Percentiles rank a stretch among this genome's conserved stretches.
phyloP scores from a whole-genome alignment of 2,113 vertebrate genomes.

The Nyctereutes procyonoides region DNA sequence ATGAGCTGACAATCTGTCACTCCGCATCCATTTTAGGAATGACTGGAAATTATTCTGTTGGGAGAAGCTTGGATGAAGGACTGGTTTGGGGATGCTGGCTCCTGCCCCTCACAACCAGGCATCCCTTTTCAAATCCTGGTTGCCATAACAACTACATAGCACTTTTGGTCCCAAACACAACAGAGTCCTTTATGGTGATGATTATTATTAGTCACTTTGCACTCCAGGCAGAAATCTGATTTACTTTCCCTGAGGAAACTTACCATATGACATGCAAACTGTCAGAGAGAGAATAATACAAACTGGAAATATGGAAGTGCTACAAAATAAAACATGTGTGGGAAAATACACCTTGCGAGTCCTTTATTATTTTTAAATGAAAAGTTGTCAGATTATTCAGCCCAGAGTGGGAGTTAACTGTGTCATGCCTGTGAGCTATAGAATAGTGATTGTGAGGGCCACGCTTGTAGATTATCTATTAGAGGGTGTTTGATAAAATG shows the following conservation, averaged over 20 bases:
- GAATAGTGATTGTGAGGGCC: not conserved
- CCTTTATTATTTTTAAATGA: conserved; percentile 71
- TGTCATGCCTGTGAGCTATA: conserved; percentile 34
- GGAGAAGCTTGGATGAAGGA: conserved; percentile 79
- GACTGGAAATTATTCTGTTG: conserved; percentile 74
- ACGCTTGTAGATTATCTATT: not conserved
- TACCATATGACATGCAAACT: conserved; percentile 83
- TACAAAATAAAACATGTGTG: conserved; percentile 72
- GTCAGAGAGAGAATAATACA: conserved; percentile 73
- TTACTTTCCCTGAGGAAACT: conserved; percentile 84
- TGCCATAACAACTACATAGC: conserved; percentile 87
- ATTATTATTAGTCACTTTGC: conserved; percentile 83
- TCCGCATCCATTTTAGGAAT: conserved; percentile 71
- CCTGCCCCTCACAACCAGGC: conserved; percentile 78
- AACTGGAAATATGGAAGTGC: conserved; percentile 64
- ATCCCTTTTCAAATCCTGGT: conserved; percentile 83
- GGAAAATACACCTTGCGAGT: conserved; percentile 34
- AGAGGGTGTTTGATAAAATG: conserved; percentile 37
- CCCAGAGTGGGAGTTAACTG: conserved; percentile 54
- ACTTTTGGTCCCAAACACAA: conserved; percentile 82
- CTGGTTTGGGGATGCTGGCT: conserved; percentile 80
- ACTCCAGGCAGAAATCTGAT: conserved; percentile 85
- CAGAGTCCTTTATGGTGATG: conserved; percentile 78
- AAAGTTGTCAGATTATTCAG: conserved; percentile 75
- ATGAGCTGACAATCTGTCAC: conserved; percentile 71